phyloP scores from a whole-genome alignment of 2,113 vertebrate genomes.

The Rhinichthys klamathensis region DNA sequence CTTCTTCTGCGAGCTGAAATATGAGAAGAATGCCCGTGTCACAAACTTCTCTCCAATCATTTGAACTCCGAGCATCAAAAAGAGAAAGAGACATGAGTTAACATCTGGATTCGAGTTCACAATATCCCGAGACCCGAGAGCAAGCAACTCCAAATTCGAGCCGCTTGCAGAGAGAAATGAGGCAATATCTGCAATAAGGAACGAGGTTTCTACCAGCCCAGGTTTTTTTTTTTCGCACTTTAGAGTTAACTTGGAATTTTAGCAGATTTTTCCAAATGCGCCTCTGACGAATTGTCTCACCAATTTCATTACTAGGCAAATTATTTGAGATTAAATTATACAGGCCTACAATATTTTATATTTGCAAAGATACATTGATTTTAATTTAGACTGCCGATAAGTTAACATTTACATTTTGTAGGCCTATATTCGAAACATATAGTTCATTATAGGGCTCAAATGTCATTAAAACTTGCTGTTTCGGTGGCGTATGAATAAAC shows the following conservation, averaged over 20 bases:
- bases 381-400: not conserved
- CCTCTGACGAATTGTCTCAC: not conserved
- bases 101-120: conserved; percentile 16
- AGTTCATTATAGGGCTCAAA: not conserved
- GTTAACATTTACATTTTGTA: not conserved
- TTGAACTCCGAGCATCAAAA: not conserved
- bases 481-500: not conserved
- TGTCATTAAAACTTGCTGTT: not conserved
- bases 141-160: not conserved
- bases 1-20: conserved; percentile 14
- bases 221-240: not conserved
- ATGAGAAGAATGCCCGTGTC: conserved; percentile 11
- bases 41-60: not conserved
- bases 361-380: not conserved
- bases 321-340: not conserved
- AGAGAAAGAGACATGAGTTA: conserved; percentile 27
- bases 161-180: not conserved
- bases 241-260: not conserved
- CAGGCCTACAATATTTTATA: not conserved
- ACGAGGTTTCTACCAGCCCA: not conserved
- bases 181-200: not conserved
- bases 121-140: not conserved
- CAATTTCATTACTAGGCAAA: not conserved
- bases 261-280: not conserved
- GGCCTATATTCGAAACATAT: not conserved